phyloP scores from a whole-genome alignment of 2,888 invertebrate species.

The Xiphydria camelus region DNA sequence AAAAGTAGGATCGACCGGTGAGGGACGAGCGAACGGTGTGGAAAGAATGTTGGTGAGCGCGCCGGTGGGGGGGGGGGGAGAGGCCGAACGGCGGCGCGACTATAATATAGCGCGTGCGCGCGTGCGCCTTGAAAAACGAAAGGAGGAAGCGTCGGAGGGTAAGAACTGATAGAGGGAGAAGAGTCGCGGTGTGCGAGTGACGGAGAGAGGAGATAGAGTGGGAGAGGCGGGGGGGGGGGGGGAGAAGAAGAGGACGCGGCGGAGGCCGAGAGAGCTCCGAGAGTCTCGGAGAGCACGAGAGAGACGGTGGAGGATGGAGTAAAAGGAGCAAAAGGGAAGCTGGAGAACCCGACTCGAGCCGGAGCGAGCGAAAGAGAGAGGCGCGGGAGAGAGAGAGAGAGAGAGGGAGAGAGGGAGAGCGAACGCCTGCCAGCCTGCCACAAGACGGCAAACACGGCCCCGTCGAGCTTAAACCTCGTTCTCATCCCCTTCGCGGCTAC shows the following conservation, averaged over 20 bases:
- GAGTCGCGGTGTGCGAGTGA: conserved; percentile 9
- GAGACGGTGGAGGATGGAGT: conserved; percentile 11
- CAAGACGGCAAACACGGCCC: conserved; percentile 24
- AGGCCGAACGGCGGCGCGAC: conserved; percentile 5
- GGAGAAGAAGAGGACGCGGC: conserved; percentile 2
- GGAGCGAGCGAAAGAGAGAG: conserved; percentile 13
- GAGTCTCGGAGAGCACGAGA: conserved; percentile 3
- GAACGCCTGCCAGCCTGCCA: conserved; percentile 13
- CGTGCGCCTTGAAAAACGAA: conserved; percentile 8
- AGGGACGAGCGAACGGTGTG: conserved; percentile 15
- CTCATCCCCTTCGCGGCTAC: conserved; percentile 18
- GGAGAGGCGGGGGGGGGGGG: conserved; percentile 7
- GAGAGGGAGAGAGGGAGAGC: background rate
- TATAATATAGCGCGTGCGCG: conserved; percentile 5
- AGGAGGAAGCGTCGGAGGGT: conserved; percentile 4
- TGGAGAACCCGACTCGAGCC: conserved; percentile 18
- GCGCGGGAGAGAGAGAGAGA: conserved; percentile 4
- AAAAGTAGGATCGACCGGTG: conserved; percentile 10
- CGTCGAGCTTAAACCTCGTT: conserved; percentile 16
- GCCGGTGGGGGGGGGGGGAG: conserved; percentile 13
- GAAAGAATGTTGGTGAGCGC: conserved; percentile 15
- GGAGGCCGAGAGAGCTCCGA: background rate
- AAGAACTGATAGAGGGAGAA: no score
- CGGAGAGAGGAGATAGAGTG: background rate
- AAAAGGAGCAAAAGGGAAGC: conserved; percentile 25